A percentile compares a stretch with the other conserved stretches of the same genome.
Conservation (phyloP, 2,113 vertebrate genomes). For the Hydrochoerus hydrochaeris region DNA sequence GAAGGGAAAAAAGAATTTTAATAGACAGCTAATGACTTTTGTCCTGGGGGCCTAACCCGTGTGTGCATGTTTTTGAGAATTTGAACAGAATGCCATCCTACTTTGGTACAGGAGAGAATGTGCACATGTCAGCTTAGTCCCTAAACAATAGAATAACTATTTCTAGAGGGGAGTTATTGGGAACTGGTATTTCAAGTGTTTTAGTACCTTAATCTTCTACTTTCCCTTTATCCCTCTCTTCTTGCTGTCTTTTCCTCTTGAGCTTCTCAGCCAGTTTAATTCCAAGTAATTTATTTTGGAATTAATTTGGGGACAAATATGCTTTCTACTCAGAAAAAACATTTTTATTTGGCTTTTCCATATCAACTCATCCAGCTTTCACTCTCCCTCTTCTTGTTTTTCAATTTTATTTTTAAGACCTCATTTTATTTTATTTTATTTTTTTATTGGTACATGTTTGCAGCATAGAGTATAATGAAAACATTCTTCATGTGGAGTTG, state of each 20-base stretch:
- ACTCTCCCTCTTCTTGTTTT: background rate
- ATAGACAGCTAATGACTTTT: constrained; percentile 32
- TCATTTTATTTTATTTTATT: background rate
- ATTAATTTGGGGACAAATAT: constrained; percentile 39
- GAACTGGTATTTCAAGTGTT: background rate
- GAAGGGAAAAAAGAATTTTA: constrained; percentile 36
- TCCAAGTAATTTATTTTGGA: constrained; percentile 49
- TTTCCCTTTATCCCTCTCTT: background rate
- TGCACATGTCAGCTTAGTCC: background rate
- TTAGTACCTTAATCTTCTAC: background rate
- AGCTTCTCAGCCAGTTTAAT: constrained; percentile 34
- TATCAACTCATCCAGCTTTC: background rate
- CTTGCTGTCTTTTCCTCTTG: background rate
- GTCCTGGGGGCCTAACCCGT: background rate
- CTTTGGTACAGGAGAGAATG: background rate
- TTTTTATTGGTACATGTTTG: background rate
- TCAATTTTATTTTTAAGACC: background rate
- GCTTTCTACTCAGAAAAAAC: constrained; percentile 8
- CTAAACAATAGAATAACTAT: background rate
- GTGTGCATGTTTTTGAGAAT: constrained; percentile 14
- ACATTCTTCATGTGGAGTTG: background rate
- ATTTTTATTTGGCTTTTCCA: constrained; percentile 14
- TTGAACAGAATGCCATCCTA: background rate
- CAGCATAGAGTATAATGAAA: background rate
- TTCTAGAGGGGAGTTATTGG: background rate